Base-by-base conservation (phyloP, 2,113 vertebrate genomes). In the Balaenoptera acutorostrata region DNA sequence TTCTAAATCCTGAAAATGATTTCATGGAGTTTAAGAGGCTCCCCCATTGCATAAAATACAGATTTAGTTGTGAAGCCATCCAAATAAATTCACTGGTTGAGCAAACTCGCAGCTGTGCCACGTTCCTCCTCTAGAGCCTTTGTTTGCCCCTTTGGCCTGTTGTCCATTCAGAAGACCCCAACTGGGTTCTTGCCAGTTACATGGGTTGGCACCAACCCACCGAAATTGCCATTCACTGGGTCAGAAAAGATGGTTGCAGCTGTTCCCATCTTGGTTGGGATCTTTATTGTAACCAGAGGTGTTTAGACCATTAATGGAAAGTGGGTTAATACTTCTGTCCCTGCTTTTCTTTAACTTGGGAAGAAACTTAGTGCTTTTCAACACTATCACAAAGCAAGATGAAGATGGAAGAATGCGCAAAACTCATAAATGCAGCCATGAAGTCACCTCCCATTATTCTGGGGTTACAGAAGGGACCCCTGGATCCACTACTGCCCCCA, bases 201-300 rank as follows among this genome's bases (percentile, higher is more conserved):
- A 29, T 2, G 17, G 8, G 68, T 33, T 61, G 46, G 27, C 66
- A n/a, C 31, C 80, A 72, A 25, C 61, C 25, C 90, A 36, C 41
- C 1, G 36, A 84, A 74, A 71, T 36, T 7, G 27, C 78, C 46
- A 17, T 68, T 63, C 57, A 11, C 80, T 33, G 69, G 68, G 55
- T 68, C 68, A 89, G 93, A 57, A 81, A 93, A 88, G 59, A 64
- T 25, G 81, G 78, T 17, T 25, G 10, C 57, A 72, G 90, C 92
- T 93, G 83, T 82, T 96, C 61, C 29, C 61, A 7, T n/a, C 31
- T 68, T 20, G 31, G 39, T 63, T 20, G 15, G 74, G 36, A 25
- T 88, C 61, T 91, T 85, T 31, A 88, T 8, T 29, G 66, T 21
- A 81, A 82, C 72, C 59, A 36, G 52, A 66, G 77, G 68, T 33